Percentiles rank a stretch among this genome's conserved stretches.
Evolutionary conservation across 1,140 invertebrate species (phyloP).

Genomic region (Aphaenogaster rudis): DNA sequence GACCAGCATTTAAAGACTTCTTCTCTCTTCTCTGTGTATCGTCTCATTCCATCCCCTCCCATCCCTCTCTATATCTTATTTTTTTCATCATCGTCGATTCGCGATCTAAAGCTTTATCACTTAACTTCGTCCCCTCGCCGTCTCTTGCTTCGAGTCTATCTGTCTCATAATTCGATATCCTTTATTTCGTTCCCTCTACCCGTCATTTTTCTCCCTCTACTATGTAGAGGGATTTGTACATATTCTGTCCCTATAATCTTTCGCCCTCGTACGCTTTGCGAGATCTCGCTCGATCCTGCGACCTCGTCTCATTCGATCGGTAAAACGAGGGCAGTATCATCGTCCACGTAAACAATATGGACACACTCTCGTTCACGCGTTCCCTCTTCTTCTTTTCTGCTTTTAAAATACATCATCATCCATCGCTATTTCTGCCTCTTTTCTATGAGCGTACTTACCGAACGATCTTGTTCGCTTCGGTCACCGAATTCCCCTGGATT

Average conservation of each 20-base stretch:
- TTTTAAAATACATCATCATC: neutral
- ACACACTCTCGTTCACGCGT: slow-evolving; percentile 7
- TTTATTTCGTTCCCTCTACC: neutral
- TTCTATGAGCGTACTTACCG: slow-evolving; percentile 32
- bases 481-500: slow-evolving; percentile 22
- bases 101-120: slow-evolving; percentile 18
- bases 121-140: neutral
- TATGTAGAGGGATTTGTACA: slow-evolving; percentile 51
- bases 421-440: slow-evolving; percentile 3
- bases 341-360: slow-evolving; percentile 7
- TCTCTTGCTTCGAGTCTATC: neutral
- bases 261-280: neutral
- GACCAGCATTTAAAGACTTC: slow-evolving; percentile 89
- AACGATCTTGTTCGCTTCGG: slow-evolving; percentile 22
- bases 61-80: neutral
- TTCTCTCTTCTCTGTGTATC: slow-evolving; percentile 21
- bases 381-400: neutral
- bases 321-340: neutral
- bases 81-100: slow-evolving; percentile 4
- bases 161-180: neutral
- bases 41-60: slow-evolving; percentile 28
- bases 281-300: slow-evolving; percentile 38
- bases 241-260: slow-evolving; percentile 19
- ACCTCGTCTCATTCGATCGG: slow-evolving; percentile 7
- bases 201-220: slow-evolving; percentile 36